Evolutionary conservation across 2,113 vertebrate genomes (phyloP), one percentile per base, ranked within the genome.

Genomic region (Cyprinodon brontotheroides): DNA sequence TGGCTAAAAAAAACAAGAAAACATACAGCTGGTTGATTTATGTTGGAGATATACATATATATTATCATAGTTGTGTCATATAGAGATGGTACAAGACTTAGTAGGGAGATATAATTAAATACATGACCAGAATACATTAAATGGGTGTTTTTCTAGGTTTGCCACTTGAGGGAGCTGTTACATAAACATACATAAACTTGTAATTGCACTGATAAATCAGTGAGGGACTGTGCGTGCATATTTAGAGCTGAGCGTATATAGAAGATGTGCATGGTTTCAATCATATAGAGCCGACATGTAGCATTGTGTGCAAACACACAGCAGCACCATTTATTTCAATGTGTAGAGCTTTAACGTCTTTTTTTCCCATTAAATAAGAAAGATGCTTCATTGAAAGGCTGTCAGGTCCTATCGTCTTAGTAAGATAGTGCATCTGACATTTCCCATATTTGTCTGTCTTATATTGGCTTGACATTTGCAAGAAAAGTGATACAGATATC

Each of bases 151-250:
- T 77, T 67, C 74, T 12, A 1, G 0, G 0, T n/a, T 3, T 60
- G 43, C 85, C 92, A 89, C 90, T 82, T 47, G 89, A 85, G 86
- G 14, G 84, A 82, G 45, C 75, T 86, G 68, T 86, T 93, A 84
- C 77, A 90, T 81, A 53, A 61, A 78, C 65, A 89, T 90, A 85
- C 72, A 69, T 59, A 3, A 15, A 50, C 0, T 0, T 29, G 22
- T 14, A 45, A 20, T 50, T 53, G 11, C 62, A 0, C 12, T 37
- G 38, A 41, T 5, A 65, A 78, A 83, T 67, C 47, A 77, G 62
- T 29, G 60, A 17, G 39, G 36, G 7, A 10, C 50, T 62, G 45
- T 70, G 67, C 61, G n/a, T 57, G n/a, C 12, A 15, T 70, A 36
- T 53, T 40, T 41, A 50, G 48, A 69, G 57, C 73, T 38, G 41